Percentiles rank a stretch among this genome's conserved stretches.
Conservation (phyloP, 2,113 vertebrate species). For the Gymnarchus niloticus region DNA sequence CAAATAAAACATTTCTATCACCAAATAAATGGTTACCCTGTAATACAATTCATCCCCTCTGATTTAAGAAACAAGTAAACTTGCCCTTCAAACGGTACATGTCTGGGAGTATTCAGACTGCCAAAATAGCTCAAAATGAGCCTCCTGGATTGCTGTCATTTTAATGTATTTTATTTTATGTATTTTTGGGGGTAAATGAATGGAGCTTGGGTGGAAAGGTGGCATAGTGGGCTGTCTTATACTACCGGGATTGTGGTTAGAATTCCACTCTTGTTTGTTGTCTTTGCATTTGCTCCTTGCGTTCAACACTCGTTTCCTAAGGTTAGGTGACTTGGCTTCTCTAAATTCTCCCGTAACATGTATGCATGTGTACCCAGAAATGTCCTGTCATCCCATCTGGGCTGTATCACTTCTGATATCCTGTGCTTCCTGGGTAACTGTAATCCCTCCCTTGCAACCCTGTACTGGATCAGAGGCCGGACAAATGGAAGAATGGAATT, state of each 20-base stretch:
- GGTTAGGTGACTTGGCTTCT: not conserved
- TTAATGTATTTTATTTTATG: not conserved
- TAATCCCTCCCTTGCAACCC: not conserved
- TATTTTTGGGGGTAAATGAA: not conserved
- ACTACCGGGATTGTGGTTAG: too few species aligned
- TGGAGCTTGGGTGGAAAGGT: not conserved
- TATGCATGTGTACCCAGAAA: not conserved
- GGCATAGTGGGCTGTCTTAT: not conserved
- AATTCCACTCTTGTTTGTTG: too few species aligned
- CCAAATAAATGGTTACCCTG: not conserved
- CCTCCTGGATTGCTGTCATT: conserved; percentile 5
- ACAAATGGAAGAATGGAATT: conserved; percentile 1
- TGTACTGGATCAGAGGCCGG: not conserved
- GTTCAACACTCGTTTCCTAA: not conserved
- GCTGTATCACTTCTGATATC: not conserved
- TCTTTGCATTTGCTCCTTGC: not conserved
- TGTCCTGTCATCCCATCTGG: not conserved
- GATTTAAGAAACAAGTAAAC: conserved; percentile 41
- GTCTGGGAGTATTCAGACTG: conserved; percentile 31
- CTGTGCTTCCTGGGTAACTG: not conserved
- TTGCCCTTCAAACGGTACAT: conserved; percentile 35
- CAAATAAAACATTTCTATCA: not conserved
- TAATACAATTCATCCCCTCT: conserved; percentile 16
- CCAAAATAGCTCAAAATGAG: not conserved
- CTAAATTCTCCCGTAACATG: too few species aligned